Evolutionary conservation across 2,888 invertebrate genomes (phyloP).

Genomic region (Sturmia bella): DNA sequence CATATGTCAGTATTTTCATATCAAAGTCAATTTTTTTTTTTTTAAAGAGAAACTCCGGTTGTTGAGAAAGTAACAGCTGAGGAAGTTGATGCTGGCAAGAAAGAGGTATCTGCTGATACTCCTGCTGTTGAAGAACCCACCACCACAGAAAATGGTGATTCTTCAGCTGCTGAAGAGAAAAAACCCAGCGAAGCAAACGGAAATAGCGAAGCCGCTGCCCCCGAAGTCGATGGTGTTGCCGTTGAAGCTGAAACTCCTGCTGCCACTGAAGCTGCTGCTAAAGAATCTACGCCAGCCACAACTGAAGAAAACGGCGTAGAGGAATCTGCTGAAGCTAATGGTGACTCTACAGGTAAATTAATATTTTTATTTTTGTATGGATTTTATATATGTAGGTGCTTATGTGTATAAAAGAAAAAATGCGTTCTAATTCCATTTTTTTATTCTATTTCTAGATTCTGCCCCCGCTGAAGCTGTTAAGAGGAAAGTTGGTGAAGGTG

Average conservation of each 20-base stretch:
- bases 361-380: too few relatives aligned
- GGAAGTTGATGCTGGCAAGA: slow-evolving; percentile 79
- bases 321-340: slow-evolving; percentile 77
- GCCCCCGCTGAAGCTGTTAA: slow-evolving; percentile 81
- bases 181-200: slow-evolving; percentile 71
- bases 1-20: too few relatives aligned
- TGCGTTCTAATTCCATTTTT: neutral
- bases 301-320: slow-evolving; percentile 77
- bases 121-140: slow-evolving; percentile 76
- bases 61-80: slow-evolving; percentile 80
- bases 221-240: slow-evolving; percentile 69
- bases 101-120: slow-evolving; percentile 77
- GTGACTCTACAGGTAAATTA: slow-evolving; percentile 79
- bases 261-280: slow-evolving; percentile 69
- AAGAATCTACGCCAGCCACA: slow-evolving; percentile 74
- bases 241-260: slow-evolving; percentile 71
- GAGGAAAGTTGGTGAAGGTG: slow-evolving; percentile 79
- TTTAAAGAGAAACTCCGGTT: slow-evolving; percentile 79
- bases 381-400: too few relatives aligned
- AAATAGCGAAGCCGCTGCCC: slow-evolving; percentile 68
- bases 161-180: slow-evolving; percentile 65
- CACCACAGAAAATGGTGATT: slow-evolving; percentile 68
- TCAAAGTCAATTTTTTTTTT: too few relatives aligned
- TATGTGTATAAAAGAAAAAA: too few relatives aligned
- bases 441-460: slow-evolving; percentile 71